Evolutionary conservation across 1,140 invertebrate species (phyloP), one percentile per base, ranked within the genome.

Genomic region (Pygmarrhopalites habei): DNA sequence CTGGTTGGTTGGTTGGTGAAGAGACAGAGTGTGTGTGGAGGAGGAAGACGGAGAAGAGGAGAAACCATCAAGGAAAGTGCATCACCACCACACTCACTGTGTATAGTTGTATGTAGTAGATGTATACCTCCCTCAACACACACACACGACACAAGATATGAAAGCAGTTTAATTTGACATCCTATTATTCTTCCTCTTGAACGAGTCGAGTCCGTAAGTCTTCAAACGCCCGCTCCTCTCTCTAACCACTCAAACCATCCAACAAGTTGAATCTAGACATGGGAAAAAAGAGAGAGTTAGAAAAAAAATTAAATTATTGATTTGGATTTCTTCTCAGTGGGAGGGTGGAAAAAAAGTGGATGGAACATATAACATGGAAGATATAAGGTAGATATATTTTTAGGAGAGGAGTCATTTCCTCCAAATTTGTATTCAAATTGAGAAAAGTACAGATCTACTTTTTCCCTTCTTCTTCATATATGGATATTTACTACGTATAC

Each of bases 261-360:
- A 32, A 41, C 21, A 4, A 4, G 21, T 26, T 15, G 15, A 21
- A 21, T 23, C 30, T 21, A 46, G 30, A 25, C 23, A 17, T 3
- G 15, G 15, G 26, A 21, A 21, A 15, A 7, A 12, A 15, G 46
- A 12, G 17, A 59, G 23, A 59, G 46, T 23, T 23, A 15, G 39
- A 43, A 47, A 32, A 46, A 46, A 30, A 59, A 59, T 44, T 59
- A 29, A 59, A 59, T 46, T 59, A 59, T 59, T 59, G 58, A 59
- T 58, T 58, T 58, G 32, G 26, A 25, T 39, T 17, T 39, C 7
- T 17, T 39, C 35, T 17, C 7, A 7, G 7, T 10, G 7, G 35
- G 35, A 39, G 35, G 10, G 7, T 10, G 35, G n/a, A n/a, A n/a
- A n/a, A n/a, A n/a, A n/a, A n/a, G n/a, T n/a, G n/a, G n/a, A n/a